Conservation (phyloP, 2,888 invertebrate genomes). For the Camponotus fellah region DNA sequence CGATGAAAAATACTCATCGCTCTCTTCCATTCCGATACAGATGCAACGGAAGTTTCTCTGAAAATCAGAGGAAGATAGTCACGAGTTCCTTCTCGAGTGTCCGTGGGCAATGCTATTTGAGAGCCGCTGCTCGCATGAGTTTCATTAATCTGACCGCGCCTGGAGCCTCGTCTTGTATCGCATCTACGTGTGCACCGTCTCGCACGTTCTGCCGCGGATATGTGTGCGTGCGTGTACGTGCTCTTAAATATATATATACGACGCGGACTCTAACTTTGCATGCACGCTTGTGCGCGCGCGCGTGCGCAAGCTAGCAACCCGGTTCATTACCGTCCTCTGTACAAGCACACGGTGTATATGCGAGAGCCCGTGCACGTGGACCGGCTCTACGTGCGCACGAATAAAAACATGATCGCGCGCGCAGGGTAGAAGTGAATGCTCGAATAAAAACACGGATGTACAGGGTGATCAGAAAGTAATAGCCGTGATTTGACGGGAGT, state of each 20-base stretch:
- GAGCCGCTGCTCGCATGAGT: constrained; percentile 77
- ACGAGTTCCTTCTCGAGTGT: not conserved
- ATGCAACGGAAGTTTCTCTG: not conserved
- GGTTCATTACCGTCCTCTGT: constrained; percentile 54
- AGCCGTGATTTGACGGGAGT: constrained; percentile 34
- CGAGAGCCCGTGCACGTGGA: constrained; percentile 27
- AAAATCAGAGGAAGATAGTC: not conserved
- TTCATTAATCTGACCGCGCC: constrained; percentile 84
- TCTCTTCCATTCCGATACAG: not conserved
- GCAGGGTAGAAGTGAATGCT: constrained; percentile 41
- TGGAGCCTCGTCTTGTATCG: constrained; percentile 75
- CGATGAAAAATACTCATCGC: not conserved
- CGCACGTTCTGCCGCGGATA: constrained; percentile 62
- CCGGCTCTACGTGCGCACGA: constrained; percentile 46
- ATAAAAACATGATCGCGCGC: constrained; percentile 43
- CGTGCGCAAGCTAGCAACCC: constrained; percentile 35
- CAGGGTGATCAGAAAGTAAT: constrained; percentile 57
- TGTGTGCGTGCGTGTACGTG: constrained; percentile 19
- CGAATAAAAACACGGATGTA: constrained; percentile 57
- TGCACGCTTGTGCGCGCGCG: constrained; percentile 1
- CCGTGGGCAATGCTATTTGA: constrained; percentile 63
- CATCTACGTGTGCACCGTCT: constrained; percentile 69
- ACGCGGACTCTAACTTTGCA: constrained; percentile 23
- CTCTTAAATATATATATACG: constrained; percentile 47
- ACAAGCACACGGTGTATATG: constrained; percentile 31